A percentile compares a stretch with the other conserved stretches of the same genome.
Conservation (phyloP, 2,113 vertebrate species). For the Nibea coibor region DNA sequence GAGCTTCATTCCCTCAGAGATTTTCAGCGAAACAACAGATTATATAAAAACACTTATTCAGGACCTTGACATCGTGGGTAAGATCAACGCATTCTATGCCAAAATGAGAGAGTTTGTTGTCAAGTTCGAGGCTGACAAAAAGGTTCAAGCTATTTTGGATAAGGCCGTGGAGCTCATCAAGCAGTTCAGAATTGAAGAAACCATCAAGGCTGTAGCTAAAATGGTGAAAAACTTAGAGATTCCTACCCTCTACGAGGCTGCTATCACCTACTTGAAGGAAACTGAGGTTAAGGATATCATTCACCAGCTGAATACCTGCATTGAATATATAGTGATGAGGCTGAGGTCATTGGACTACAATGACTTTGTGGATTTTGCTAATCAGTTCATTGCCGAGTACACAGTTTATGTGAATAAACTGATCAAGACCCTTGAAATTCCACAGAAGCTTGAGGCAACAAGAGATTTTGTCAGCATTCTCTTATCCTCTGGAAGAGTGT, state of each 20-base stretch:
- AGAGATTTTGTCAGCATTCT: conserved; percentile 80
- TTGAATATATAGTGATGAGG: conserved; percentile 78
- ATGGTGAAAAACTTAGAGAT: conserved; percentile 81
- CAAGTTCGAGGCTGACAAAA: conserved; percentile 85
- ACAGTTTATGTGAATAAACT: conserved; percentile 82
- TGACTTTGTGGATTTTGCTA: conserved; percentile 84
- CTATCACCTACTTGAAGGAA: conserved; percentile 82
- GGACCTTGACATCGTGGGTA: conserved; percentile 83
- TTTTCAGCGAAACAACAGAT: conserved; percentile 73
- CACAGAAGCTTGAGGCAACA: conserved; percentile 85
- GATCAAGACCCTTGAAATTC: conserved; percentile 85
- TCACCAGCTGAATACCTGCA: conserved; percentile 82
- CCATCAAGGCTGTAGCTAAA: conserved; percentile 71
- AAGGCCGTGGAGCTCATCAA: conserved; percentile 83
- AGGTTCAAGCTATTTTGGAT: conserved; percentile 84
- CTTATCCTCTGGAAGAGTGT: conserved; percentile 58
- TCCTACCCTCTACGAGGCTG: conserved; percentile 76
- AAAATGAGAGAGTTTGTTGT: conserved; percentile 81
- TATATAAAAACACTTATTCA: conserved; percentile 74
- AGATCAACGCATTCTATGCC: conserved; percentile 80
- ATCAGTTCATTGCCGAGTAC: conserved; percentile 78
- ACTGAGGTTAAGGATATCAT: conserved; percentile 84
- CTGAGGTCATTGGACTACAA: conserved; percentile 90
- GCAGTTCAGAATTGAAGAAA: conserved; percentile 86
- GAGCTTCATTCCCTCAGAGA: conserved; percentile 67